Evolutionary conservation across 2,888 invertebrate species (phyloP).

Genomic region (Leucophenga montana): DNA sequence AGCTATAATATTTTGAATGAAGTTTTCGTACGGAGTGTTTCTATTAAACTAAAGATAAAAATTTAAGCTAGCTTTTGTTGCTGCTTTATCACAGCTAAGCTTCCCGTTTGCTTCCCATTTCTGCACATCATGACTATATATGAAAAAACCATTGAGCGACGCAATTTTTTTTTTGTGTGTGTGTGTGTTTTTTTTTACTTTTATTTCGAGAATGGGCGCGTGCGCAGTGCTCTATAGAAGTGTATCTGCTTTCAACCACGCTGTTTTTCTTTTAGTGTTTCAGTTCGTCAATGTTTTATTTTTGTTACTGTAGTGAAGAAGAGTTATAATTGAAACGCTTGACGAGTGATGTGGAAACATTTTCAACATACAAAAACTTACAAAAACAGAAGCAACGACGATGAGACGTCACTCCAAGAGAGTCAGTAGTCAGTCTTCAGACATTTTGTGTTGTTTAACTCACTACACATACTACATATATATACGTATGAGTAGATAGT

Average conservation of each 20-base stretch:
- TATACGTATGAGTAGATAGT: no score
- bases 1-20: no score
- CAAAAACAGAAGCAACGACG: slow-evolving; percentile 38
- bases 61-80: no score
- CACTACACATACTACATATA: no score
- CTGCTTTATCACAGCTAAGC: no score
- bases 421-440: slow-evolving; percentile 47
- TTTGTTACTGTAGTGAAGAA: slow-evolving; percentile 44
- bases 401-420: slow-evolving; percentile 39
- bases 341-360: slow-evolving; percentile 74
- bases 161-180: slow-evolving; percentile 46
- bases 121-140: neutral
- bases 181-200: no score
- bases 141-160: slow-evolving; percentile 46
- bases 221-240: slow-evolving; percentile 49
- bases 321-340: slow-evolving; percentile 71
- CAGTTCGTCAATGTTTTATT: slow-evolving; percentile 30
- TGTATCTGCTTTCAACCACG: slow-evolving; percentile 58
- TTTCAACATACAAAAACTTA: slow-evolving; percentile 59
- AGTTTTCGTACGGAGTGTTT: no score
- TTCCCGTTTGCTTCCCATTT: no score
- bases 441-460: no score
- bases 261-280: slow-evolving; percentile 38
- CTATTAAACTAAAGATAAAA: no score
- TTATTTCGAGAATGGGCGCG: slow-evolving; percentile 60